Base-by-base conservation (phyloP, 2,888 invertebrate species). In the Oasisia sp. region DNA sequence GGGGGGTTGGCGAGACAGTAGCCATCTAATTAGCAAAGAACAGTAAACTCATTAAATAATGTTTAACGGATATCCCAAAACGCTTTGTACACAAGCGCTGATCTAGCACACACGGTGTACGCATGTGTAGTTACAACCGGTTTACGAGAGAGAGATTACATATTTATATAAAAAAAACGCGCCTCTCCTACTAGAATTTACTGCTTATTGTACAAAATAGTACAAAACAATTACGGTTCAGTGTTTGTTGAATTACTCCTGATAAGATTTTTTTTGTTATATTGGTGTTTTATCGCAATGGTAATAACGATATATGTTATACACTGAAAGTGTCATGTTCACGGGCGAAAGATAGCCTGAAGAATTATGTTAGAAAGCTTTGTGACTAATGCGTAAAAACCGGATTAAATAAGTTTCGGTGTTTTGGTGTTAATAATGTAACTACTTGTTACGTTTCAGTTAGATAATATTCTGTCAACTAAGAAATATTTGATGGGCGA, bases 391-490 rank as follows among this genome's bases (percentile, higher is more conserved):
- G 27, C 14, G 27, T 19, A 74, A 7, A 7, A 27, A 27, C 27
- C 19, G 74, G 27, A 19, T 11, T 74, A 74, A 74, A 19, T 27
- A 4, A 7, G 14, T 74, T 74, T 74, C 27, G 14, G 27, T 74
- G 19, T 19, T 27, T 74, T 27, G 19, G 3, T 74, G 74, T 27
- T 27, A 74, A 27, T 74, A 27, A 27, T 27, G 5, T 58, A 2
- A 58, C 14, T 14, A 14, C 4, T 9, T 58, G 74, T 74, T 74
- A 74, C 74, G 74, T 90, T 91, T 92, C 92, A 95, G 95, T 94
- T 95, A 12, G 96, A 96, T 91, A 93, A 91, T 7, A 95, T 95
- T 50, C 93, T 96, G 89, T 94, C 95, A 8, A 94, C 94, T 91
- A 92, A 93, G 32, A 94, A 95, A 14, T 96, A 95, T 93, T 93